phyloP scores from a whole-genome alignment of 2,113 vertebrate genomes.

The Cettia cetti region DNA sequence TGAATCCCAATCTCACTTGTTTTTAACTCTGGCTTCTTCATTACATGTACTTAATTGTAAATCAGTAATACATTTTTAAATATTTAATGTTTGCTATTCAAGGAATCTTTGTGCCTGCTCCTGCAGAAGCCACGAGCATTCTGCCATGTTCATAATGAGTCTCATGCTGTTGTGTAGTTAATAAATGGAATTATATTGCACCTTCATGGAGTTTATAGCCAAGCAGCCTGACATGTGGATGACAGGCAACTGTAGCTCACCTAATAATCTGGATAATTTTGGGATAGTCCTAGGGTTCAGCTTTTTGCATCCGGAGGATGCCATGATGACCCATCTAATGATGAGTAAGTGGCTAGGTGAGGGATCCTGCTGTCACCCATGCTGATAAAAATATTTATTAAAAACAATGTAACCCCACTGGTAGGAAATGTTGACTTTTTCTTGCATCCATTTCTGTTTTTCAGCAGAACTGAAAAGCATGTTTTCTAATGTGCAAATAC shows the following conservation, averaged over 20 bases:
- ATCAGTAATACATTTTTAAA: neutral
- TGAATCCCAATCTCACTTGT: neutral
- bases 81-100: neutral
- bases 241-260: neutral
- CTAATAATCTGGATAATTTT: neutral
- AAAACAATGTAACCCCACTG: neutral
- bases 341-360: neutral
- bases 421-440: neutral
- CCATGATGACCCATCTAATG: neutral
- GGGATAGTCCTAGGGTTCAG: neutral
- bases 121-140: neutral
- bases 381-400: neutral
- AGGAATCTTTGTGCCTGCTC: neutral
- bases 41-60: neutral
- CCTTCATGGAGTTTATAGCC: neutral
- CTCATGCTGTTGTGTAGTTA: neutral
- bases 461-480: neutral
- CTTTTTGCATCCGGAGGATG: neutral
- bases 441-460: neutral
- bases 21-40: neutral
- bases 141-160: neutral
- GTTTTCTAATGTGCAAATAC: neutral
- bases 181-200: neutral
- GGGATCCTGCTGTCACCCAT: neutral
- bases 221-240: neutral